phyloP scores from a whole-genome alignment of 2,113 vertebrate species.

The Microcebus tavaratra region DNA sequence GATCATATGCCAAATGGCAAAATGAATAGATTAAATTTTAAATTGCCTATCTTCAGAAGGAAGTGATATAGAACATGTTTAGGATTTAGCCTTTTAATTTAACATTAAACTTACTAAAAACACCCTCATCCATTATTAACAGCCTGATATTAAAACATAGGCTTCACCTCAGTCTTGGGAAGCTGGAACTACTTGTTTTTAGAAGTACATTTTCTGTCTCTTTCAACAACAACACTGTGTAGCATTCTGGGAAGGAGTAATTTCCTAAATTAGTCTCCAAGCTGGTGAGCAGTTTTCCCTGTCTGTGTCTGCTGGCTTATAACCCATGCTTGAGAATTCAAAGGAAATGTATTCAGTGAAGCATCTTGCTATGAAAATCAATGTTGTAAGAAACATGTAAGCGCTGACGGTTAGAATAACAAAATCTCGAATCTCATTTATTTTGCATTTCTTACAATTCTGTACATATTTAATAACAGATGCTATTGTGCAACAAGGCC shows the following conservation, averaged over 20 bases:
- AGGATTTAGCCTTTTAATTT: slow-evolving; percentile 60
- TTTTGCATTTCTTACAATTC: background rate
- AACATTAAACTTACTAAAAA: slow-evolving; percentile 59
- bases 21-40: slow-evolving; percentile 72
- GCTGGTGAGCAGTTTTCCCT: background rate
- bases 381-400: background rate
- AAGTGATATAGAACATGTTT: slow-evolving; percentile 35
- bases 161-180: background rate
- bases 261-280: background rate
- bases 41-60: slow-evolving; percentile 62
- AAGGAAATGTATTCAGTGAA: background rate
- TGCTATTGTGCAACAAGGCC: background rate
- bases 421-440: background rate
- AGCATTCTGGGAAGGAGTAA: background rate
- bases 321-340: background rate
- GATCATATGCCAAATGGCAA: slow-evolving; percentile 71
- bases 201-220: background rate
- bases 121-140: slow-evolving; percentile 43
- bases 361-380: background rate
- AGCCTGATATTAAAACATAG: background rate
- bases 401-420: background rate
- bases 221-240: background rate
- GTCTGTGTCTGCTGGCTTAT: background rate
- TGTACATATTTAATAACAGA: background rate
- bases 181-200: background rate